Conservation (phyloP, 2,113 vertebrate species). For the Euleptes europaea region DNA sequence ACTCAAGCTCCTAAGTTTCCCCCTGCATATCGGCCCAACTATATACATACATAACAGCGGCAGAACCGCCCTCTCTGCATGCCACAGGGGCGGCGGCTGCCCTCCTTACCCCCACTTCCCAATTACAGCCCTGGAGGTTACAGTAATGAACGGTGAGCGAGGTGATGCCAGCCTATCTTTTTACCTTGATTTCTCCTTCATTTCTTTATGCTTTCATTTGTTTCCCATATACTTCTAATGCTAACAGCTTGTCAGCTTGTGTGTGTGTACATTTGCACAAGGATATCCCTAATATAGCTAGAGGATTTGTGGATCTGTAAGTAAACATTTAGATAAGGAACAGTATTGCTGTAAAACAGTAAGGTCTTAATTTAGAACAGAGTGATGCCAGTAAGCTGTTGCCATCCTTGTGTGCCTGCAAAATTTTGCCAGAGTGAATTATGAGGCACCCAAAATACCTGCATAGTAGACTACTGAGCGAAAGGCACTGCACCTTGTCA, state of each 20-base stretch:
- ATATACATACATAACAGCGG: too few relatives aligned
- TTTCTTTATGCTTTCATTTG: conserved; percentile 6
- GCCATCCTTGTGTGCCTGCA: conserved; percentile 1
- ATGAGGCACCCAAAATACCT: conserved; percentile 40
- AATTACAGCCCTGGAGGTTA: too few relatives aligned
- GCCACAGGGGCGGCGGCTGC: too few relatives aligned
- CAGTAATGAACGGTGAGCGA: neutral
- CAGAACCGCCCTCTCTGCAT: too few relatives aligned
- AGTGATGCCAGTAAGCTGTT: neutral
- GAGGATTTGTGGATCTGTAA: conserved; percentile 19
- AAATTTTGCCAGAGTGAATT: conserved; percentile 41
- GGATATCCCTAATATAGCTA: accelerated
- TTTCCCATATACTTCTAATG: neutral
- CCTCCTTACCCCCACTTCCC: too few relatives aligned
- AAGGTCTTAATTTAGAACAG: conserved; percentile 31
- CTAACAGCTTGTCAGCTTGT: neutral
- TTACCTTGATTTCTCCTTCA: neutral
- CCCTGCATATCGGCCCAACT: too few relatives aligned
- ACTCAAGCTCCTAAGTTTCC: too few relatives aligned
- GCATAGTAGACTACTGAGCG: conserved; percentile 6
- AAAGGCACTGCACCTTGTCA: conserved; percentile 49
- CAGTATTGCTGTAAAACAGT: conserved; percentile 24
- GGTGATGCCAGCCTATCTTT: neutral
- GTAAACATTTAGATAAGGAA: conserved; percentile 32
- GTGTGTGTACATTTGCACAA: neutral